A percentile compares a stretch with the other conserved stretches of the same genome.
Conservation (phyloP, 2,797 vertebrate species). For the Artibeus lituratus region DNA sequence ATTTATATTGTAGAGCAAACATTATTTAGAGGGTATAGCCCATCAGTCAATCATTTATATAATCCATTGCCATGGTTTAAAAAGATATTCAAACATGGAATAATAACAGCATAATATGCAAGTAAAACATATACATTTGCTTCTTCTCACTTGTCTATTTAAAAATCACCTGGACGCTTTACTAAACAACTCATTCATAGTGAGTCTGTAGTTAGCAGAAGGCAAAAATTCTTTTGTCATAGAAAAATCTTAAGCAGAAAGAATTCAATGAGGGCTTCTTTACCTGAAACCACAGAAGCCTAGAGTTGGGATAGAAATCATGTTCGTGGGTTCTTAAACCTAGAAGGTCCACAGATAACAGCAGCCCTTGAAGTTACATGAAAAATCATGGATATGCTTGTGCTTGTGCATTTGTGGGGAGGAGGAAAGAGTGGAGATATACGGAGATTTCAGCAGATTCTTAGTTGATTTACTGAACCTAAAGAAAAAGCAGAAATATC, state of each 20-base stretch:
- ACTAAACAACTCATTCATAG: not conserved
- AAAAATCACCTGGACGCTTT: not conserved
- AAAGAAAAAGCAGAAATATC: not conserved
- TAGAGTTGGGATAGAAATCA: not conserved
- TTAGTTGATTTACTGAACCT: not conserved
- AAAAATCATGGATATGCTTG: not conserved
- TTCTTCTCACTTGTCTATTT: conserved; percentile 17
- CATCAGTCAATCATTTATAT: not conserved
- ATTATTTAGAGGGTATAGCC: not conserved
- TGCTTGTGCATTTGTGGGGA: not conserved
- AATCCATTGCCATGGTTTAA: not conserved
- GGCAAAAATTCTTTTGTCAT: not conserved
- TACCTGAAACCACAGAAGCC: not conserved
- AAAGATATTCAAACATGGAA: conserved; percentile 28
- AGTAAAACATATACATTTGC: conserved; percentile 7
- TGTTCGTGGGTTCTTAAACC: not conserved
- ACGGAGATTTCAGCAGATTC: not conserved
- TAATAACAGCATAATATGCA: not conserved
- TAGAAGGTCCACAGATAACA: not conserved
- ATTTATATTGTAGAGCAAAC: conserved; percentile 21
- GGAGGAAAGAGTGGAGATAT: not conserved
- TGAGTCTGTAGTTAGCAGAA: not conserved
- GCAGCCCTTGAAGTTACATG: not conserved
- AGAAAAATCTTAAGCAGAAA: not conserved
- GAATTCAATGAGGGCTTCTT: not conserved